These are phyloP conservation scores for Ceratotherium simum DNA, from an alignment of 2,113 vertebrate genomes.

Conservation along the genomic window DNA sequence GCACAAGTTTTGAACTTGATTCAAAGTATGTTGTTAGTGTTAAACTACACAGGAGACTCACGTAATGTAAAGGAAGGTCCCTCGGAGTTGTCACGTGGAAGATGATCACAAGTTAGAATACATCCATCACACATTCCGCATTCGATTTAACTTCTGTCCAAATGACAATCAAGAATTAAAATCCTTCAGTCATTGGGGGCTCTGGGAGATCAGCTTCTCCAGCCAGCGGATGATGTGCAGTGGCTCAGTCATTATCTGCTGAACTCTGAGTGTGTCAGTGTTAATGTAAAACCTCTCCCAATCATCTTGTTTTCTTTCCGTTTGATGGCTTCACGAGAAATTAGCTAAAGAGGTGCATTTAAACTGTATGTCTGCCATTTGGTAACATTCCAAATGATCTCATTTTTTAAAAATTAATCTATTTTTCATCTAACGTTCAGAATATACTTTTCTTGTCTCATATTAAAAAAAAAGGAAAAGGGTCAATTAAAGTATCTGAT, in stretches of 20 bases:
- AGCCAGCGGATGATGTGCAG: not conserved
- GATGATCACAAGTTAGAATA: not conserved
- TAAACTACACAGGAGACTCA: not conserved
- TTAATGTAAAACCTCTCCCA: constrained; percentile 31
- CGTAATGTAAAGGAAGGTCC: not conserved
- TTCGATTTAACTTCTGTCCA: not conserved
- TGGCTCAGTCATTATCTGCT: not conserved
- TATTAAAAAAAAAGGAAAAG: not conserved
- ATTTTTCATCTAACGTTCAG: constrained; percentile 74
- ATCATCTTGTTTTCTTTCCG: constrained; percentile 58
- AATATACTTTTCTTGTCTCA: constrained; percentile 65
- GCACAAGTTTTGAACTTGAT: constrained; percentile 16
- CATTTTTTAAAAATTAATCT: constrained; percentile 75
- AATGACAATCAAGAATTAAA: not conserved
- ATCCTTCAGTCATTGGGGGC: not conserved
- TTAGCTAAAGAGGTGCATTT: constrained; percentile 64
- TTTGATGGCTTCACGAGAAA: constrained; percentile 73
- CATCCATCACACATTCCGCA: not conserved
- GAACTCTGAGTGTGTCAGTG: not conserved
- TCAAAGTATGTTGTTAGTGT: not conserved
- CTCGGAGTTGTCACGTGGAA: too few relatives aligned
- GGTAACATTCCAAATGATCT: constrained; percentile 77
- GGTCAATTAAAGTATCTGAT: constrained; percentile 66
- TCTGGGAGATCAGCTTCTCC: not conserved
- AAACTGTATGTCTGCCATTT: constrained; percentile 43